Conservation (phyloP, 2,113 vertebrate species). For the Neopipo cinnamomea region DNA sequence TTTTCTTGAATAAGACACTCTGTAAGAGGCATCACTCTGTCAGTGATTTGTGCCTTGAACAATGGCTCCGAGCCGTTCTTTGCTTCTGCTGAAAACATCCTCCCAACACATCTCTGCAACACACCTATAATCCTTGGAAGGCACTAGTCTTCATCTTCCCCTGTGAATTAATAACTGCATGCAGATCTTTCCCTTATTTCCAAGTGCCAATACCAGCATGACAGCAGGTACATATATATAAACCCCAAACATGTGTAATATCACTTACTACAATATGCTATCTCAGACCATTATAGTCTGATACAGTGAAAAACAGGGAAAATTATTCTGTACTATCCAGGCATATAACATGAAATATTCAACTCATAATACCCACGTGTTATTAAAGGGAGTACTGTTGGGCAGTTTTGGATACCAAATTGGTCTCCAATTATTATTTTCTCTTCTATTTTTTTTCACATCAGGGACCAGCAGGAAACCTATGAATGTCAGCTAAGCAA, state of each 20-base stretch:
- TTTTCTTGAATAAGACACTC: background rate
- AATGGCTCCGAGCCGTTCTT: background rate
- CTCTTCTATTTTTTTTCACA: background rate
- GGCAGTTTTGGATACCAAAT: background rate
- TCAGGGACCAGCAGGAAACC: conserved; percentile 10
- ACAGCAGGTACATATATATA: background rate
- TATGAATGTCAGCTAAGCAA: conserved; percentile 34
- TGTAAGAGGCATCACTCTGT: background rate
- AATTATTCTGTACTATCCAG: background rate
- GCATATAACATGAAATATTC: background rate
- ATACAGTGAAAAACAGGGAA: background rate
- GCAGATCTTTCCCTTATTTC: background rate
- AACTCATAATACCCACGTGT: background rate
- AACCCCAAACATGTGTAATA: background rate
- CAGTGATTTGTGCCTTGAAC: background rate
- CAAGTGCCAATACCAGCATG: background rate
- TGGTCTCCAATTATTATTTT: conserved; percentile 25
- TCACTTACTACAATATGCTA: background rate
- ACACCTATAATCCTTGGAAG: background rate
- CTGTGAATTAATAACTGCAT: background rate
- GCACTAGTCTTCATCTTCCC: background rate
- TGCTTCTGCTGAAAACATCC: background rate
- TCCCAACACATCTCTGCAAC: background rate
- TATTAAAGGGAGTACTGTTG: background rate
- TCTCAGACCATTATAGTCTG: background rate